Evolutionary conservation across 2,888 invertebrate species (phyloP), one percentile per base, ranked within the genome.

Genomic region (Apamea anceps): DNA sequence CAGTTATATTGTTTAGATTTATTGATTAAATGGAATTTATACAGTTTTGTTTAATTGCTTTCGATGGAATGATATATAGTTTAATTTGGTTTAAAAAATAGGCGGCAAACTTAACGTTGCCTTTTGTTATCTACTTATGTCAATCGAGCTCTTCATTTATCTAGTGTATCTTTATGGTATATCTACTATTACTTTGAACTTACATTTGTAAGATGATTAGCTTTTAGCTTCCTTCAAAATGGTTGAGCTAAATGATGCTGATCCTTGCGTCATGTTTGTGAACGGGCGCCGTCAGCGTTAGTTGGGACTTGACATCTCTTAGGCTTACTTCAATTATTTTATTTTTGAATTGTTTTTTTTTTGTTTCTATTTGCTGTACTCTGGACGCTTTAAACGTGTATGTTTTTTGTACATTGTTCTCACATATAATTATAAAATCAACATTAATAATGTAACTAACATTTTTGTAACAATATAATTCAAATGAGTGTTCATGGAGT

Each of bases 1-100:
- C 92, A 94, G 91, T 92, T 91, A 88, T 88, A 90, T 90, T 91
- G 91, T 90, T 88, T 78, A 85, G 79, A 90, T 86, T 82, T 89
- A 85, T 88, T 90, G 90, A 91, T 92, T 88, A 88, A 87, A 90
- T 81, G 79, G 81, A 89, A 89, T 87, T 85, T 87, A 90, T 89
- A 89, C 82, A 77, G 63, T 76, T 87, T 85, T 83, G 45, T 81
- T 81, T 63, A 76, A 81, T 79, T 86, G 71, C 74, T 86, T 68
- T 77, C 32, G 42, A 88, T 81, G 4, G 42, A 72, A 73, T 81
- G 70, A 81, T 80, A 57, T 57, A 70, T 71, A 37, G 48, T 78
- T 68, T 68, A 51, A 67, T 85, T 74, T 74, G 7, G 21, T 73
- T 77, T 63, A 54, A 76, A 66, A 72, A 42, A 75, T 77, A 63